These are phyloP conservation scores for Rhopalosiphum nymphaeae DNA, from an alignment of 2,888 invertebrate species.

Conservation along the genomic window DNA sequence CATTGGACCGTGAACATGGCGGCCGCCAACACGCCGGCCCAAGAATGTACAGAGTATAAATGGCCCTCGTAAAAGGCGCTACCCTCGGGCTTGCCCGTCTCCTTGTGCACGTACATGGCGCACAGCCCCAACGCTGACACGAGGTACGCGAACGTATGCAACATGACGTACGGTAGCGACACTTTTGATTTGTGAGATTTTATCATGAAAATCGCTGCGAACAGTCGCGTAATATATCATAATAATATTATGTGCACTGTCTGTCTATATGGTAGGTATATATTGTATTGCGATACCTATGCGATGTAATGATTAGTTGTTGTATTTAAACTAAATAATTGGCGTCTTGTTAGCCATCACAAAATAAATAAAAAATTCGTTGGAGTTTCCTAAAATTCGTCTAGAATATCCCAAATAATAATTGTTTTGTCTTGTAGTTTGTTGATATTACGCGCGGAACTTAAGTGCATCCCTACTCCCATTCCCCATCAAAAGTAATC, in stretches of 20 bases:
- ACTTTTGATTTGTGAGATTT: slow-evolving; percentile 30
- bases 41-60: slow-evolving; percentile 34
- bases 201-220: slow-evolving; percentile 49
- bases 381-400: background rate
- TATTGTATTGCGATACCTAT: background rate
- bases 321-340: background rate
- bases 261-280: background rate
- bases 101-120: slow-evolving; percentile 37
- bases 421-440: background rate
- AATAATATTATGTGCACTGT: background rate
- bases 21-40: slow-evolving; percentile 28
- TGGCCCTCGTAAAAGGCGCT: slow-evolving; percentile 32
- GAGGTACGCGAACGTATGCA: slow-evolving; percentile 52
- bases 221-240: background rate
- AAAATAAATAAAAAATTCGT: background rate
- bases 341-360: background rate
- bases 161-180: slow-evolving; percentile 35
- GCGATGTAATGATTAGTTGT: background rate
- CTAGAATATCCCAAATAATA: background rate
- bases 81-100: background rate
- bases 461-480: background rate
- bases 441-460: background rate
- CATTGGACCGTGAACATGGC: slow-evolving; percentile 42
- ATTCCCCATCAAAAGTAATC: background rate
- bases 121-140: slow-evolving; percentile 26